Percentiles rank a stretch among this genome's conserved stretches.
Evolutionary conservation across 2,797 vertebrate genomes (phyloP).

Genomic region (Acrossocheilus fasciatus): DNA sequence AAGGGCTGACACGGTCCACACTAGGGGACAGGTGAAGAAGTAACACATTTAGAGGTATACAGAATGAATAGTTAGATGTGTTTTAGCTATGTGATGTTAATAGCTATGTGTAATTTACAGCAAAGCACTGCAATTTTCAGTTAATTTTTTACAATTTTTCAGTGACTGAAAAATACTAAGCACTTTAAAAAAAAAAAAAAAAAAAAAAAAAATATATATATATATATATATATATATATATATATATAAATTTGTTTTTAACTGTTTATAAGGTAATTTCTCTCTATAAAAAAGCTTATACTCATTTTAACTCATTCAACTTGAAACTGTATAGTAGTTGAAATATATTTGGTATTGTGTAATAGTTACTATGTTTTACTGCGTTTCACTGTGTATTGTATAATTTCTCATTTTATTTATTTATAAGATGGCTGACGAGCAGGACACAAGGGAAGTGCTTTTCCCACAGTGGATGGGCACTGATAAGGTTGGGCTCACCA

Average conservation of each 20-base stretch:
- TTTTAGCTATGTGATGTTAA: background rate
- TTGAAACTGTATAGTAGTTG: background rate
- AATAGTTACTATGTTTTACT: background rate
- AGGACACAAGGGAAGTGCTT: slow-evolving; percentile 89
- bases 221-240: no score
- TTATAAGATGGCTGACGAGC: slow-evolving; percentile 87
- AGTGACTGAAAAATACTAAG: background rate
- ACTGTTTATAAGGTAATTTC: background rate
- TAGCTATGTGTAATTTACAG: background rate
- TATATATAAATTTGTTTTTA: background rate
- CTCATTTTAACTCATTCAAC: slow-evolving; percentile 3
- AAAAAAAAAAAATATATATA: no score
- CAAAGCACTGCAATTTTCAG: background rate
- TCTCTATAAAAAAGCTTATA: background rate
- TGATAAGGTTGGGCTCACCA: slow-evolving; percentile 90
- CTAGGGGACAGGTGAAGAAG: slow-evolving; percentile 60
- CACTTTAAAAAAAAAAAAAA: no score
- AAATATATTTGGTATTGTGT: background rate
- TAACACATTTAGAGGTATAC: slow-evolving; percentile 71
- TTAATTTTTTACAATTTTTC: no score
- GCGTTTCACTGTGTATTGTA: background rate
- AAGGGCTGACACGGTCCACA: slow-evolving; percentile 61
- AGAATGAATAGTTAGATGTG: background rate
- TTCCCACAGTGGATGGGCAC: slow-evolving; percentile 91
- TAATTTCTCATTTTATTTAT: slow-evolving; percentile 6